These are phyloP conservation scores for Dipodomys merriami DNA, from an alignment of 2,113 vertebrate genomes.

Conservation along the genomic window DNA sequence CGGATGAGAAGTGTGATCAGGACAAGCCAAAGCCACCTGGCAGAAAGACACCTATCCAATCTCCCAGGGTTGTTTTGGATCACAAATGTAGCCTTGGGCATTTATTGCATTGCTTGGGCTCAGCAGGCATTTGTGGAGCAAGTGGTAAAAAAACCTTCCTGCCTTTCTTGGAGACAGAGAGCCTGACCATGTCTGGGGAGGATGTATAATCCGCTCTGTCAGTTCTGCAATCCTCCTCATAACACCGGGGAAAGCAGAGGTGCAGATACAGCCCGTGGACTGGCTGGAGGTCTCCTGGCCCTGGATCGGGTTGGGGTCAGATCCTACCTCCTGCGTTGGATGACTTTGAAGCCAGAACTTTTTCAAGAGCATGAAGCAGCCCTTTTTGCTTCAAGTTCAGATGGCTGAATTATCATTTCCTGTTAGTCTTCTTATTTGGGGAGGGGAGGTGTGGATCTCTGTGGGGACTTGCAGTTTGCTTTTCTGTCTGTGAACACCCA, in stretches of 20 bases:
- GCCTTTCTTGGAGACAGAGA: background rate
- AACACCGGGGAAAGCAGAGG: background rate
- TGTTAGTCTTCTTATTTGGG: background rate
- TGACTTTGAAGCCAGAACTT: background rate
- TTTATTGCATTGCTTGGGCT: fast-evolving
- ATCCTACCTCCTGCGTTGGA: background rate
- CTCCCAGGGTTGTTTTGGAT: background rate
- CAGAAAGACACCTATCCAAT: background rate
- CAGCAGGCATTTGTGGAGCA: background rate
- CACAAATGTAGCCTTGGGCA: background rate
- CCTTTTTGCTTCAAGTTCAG: background rate
- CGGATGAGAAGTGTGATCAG: background rate
- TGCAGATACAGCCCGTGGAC: background rate
- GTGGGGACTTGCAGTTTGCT: fast-evolving
- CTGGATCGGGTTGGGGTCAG: background rate
- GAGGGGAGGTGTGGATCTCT: background rate
- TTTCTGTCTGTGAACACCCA: background rate
- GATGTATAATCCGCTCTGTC: background rate
- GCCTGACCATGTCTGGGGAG: background rate
- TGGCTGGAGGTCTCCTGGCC: background rate
- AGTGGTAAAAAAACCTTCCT: background rate
- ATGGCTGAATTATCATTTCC: background rate
- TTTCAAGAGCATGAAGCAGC: background rate
- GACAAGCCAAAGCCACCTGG: background rate
- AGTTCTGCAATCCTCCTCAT: background rate